Percentiles rank a stretch among this genome's conserved stretches.
These are phyloP conservation scores for Hyperoplus lanceolatus DNA, from an alignment of 2,797 vertebrate species.

Conservation along the genomic window DNA sequence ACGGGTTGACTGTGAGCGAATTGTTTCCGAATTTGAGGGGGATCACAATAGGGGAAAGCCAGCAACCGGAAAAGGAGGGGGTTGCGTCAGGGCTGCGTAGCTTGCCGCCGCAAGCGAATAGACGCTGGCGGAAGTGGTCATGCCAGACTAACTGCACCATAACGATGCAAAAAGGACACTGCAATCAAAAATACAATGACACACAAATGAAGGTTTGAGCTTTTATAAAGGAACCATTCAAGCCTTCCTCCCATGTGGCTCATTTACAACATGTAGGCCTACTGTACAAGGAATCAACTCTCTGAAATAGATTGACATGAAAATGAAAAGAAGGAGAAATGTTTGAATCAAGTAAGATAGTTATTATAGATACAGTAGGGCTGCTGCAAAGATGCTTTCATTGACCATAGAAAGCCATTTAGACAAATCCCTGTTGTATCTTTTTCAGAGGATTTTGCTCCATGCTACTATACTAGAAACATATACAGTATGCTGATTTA, in stretches of 20 bases:
- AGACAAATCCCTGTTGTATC: not conserved
- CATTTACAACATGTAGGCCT: slow-evolving; percentile 5
- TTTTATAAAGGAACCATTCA: not conserved
- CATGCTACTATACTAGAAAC: not conserved
- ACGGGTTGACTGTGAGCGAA: no score
- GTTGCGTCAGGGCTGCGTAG: no score
- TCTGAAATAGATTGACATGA: slow-evolving; percentile 22
- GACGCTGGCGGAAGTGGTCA: no score
- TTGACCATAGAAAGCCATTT: not conserved
- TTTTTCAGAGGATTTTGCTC: not conserved
- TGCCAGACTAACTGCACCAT: no score
- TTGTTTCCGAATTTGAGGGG: no score
- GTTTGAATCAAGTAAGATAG: not conserved
- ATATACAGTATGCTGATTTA: slow-evolving; percentile 1
- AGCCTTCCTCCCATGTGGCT: not conserved
- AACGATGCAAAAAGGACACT: not conserved
- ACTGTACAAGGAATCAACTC: not conserved
- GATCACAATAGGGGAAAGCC: no score
- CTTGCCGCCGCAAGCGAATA: no score
- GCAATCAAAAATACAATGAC: not conserved
- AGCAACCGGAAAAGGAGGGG: no score
- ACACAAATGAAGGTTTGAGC: not conserved
- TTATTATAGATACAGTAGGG: slow-evolving; percentile 8
- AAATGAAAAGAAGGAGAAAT: not conserved
- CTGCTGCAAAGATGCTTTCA: slow-evolving; percentile 18